Base-by-base conservation (phyloP, 2,888 invertebrate genomes). In the Sinohyriopsis cumingii region DNA sequence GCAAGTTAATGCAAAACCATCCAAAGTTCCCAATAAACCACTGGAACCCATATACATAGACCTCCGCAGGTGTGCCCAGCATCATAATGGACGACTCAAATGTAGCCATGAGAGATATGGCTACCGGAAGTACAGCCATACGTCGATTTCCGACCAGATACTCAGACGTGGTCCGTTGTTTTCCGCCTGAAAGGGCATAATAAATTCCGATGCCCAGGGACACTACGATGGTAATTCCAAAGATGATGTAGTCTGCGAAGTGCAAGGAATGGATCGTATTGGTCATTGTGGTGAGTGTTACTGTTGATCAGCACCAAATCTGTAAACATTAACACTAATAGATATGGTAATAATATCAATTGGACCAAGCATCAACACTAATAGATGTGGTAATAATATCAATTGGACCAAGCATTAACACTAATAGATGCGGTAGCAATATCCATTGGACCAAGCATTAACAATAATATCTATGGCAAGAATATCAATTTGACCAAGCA, bases 151-250 rank as follows among this genome's bases (percentile, higher is more conserved):
- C 90, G 59, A 90, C 86, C 25, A 90, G 82, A 63, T 89, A 86
- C 72, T 90, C 89, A 60, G 83, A 83, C 28, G 88, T 89, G 7
- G 89, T 94, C 90, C 79, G 93, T 87, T 92, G 91, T 79, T 91
- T 91, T 82, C 90, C 80, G 45, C 82, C 92, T 53, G 91, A 91
- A 82, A 92, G 92, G 85, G 92, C 90, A 84, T 87, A 89, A 73
- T 86, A 89, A 22, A 89, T 68, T 1, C 90, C 90, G 63, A 90
- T 88, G 7, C 87, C 80, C 15, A 89, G 75, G 9, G 89, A 89
- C 9, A 87, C 69, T 0, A 75, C 75, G 53, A 90, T 77, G 33
- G 88, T 86, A 0, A 84, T 77, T 6, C 74, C 77, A 73, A 90
- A 89, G 19, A 89, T 85, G 54, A 84, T 69, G 77, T 88, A 90